Evolutionary conservation across 2,888 invertebrate species (phyloP).

Genomic region (Unio pictorum): DNA sequence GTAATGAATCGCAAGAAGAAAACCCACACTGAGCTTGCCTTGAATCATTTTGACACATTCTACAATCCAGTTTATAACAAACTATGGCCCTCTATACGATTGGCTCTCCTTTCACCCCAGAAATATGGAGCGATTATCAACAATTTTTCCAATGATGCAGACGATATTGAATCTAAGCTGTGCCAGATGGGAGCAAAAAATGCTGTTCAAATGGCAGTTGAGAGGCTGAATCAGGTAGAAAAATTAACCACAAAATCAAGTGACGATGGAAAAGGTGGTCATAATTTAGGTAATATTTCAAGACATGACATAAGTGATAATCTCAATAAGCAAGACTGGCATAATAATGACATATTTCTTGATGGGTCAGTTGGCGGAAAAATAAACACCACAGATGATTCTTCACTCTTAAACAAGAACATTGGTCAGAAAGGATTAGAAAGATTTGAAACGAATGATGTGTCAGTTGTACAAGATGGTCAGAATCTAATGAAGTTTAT

Average conservation of each 20-base stretch:
- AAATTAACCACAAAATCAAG: background rate
- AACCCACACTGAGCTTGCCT: conserved; percentile 77
- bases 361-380: background rate
- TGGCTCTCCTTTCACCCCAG: conserved; percentile 83
- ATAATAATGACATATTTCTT: too few species aligned
- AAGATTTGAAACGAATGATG: conserved; percentile 66
- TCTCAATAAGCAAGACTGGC: too few species aligned
- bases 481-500: conserved; percentile 80
- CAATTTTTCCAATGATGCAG: conserved; percentile 76
- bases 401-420: background rate
- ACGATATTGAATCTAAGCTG: conserved; percentile 23
- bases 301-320: background rate
- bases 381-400: background rate
- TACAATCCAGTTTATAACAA: conserved; percentile 88
- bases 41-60: conserved; percentile 93
- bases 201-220: conserved; percentile 34
- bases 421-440: background rate
- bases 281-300: too few species aligned
- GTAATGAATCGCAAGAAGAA: too few species aligned
- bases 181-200: conserved; percentile 49
- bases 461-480: conserved; percentile 72
- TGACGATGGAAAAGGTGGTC: too few species aligned
- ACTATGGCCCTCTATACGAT: conserved; percentile 85
- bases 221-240: conserved; percentile 2
- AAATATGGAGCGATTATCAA: conserved; percentile 95